Base-by-base conservation (phyloP, 2,797 vertebrate species). In the Sebastes oblongus region DNA sequence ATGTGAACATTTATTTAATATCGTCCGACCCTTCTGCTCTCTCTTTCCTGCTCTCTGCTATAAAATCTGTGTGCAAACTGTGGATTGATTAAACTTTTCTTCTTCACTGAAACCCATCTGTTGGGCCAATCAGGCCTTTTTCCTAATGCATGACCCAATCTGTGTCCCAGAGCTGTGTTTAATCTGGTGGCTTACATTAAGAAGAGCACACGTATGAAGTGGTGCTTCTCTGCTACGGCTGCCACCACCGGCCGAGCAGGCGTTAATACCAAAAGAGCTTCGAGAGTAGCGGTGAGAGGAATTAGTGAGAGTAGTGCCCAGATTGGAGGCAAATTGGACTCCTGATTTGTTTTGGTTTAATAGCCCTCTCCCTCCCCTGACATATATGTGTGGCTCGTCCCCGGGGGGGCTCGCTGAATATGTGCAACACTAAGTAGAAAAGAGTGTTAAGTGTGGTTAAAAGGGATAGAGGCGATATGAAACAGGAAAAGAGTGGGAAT, bases 371-470 rank as follows among this genome's bases (percentile, higher is more conserved):
- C 18, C 20, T 61, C 50, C 60, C 20, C 72, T 42, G 8, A 83
- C 56, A 84, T 77, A 73, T 79, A 72, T 79, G 77, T 75, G 69
- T 9, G 46, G 69, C 74, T 77, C 3, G 3, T 59, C 80, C 84
- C 72, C 22, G 5, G 32, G 25, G 62, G 72, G 75, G 25, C 2
- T 65, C 9, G 29, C 50, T 84, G 86, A 86, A 86, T 88, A 81
- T 86, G 88, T 80, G 82, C 64, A 82, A 77, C 77, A 68, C 82
- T 90, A 81, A 91, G 86, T 91, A 88, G 88, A 90, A 90, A 93
- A 91, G 70, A 84, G 83, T 91, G 85, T 92, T 90, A 88, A 90
- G 80, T 87, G 85, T 92, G 90, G 83, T 88, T 91, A 90, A 93
- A 91, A 83, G 77, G 83, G 81, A 90, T 87, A 66, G 75, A 85